Conservation (phyloP, 2,113 vertebrate genomes). For the Harpagus bidentatus region DNA sequence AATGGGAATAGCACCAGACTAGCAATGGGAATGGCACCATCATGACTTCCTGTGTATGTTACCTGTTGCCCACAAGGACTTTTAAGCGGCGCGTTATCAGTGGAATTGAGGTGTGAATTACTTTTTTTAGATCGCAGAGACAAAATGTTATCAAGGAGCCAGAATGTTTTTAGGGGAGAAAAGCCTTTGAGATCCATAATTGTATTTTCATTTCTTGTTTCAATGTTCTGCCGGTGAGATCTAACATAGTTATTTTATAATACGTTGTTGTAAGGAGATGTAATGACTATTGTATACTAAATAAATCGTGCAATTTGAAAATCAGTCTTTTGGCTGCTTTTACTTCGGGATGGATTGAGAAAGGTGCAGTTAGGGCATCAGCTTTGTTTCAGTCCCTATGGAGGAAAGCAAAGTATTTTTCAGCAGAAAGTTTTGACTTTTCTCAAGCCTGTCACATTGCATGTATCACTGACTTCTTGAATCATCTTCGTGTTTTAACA, state of each 20-base stretch:
- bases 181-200: neutral
- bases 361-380: neutral
- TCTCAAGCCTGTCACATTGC: neutral
- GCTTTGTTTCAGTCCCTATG: neutral
- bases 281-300: conserved; percentile 60
- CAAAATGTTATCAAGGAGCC: neutral
- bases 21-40: neutral
- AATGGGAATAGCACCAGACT: neutral
- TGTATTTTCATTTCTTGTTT: conserved; percentile 27
- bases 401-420: neutral
- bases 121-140: neutral
- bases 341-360: neutral
- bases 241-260: conserved; percentile 61
- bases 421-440: neutral
- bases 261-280: conserved; percentile 43
- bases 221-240: conserved; percentile 20
- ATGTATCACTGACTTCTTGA: neutral
- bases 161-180: neutral
- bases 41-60: neutral
- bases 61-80: neutral
- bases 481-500: neutral
- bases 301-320: conserved; percentile 67
- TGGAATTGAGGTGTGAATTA: neutral
- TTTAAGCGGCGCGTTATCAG: fast-evolving
- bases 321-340: neutral